A percentile compares a stretch with the other conserved stretches of the same genome.
phyloP scores from a whole-genome alignment of 2,797 vertebrate genomes.

The Hapalemur alaotrensis region DNA sequence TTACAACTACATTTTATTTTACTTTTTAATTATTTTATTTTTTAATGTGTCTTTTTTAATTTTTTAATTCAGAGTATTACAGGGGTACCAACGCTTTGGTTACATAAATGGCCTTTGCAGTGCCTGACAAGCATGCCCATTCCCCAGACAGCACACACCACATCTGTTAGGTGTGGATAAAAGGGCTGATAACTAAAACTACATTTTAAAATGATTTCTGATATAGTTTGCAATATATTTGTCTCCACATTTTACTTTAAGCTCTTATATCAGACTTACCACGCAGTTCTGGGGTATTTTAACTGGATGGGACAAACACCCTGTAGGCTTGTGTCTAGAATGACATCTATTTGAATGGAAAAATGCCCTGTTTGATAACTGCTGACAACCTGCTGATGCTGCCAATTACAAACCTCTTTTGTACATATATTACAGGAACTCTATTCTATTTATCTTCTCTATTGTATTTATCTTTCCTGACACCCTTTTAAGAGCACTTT shows the following conservation, averaged over 20 bases:
- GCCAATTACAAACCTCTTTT: neutral
- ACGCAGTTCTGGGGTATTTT: neutral
- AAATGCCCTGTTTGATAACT: neutral
- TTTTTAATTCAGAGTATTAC: too few species aligned
- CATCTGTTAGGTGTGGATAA: too few species aligned
- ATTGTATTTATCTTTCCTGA: neutral
- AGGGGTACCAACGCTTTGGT: too few species aligned
- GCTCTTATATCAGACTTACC: neutral
- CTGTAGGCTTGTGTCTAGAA: neutral
- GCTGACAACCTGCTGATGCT: neutral
- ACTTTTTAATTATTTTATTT: too few species aligned
- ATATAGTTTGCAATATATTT: neutral
- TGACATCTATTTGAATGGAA: neutral
- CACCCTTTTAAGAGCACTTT: constrained; percentile 13
- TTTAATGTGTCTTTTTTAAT: too few species aligned
- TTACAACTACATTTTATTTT: neutral
- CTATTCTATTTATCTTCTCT: neutral
- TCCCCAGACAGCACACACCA: too few species aligned
- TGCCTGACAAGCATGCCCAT: too few species aligned
- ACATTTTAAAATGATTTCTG: constrained; percentile 1
- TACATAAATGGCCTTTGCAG: too few species aligned
- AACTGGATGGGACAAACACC: neutral
- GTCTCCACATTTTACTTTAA: neutral
- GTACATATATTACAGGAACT: neutral
- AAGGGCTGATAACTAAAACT: neutral